These are phyloP conservation scores for Hoplias malabaricus DNA, from an alignment of 2,113 vertebrate species.

Conservation along the genomic window DNA sequence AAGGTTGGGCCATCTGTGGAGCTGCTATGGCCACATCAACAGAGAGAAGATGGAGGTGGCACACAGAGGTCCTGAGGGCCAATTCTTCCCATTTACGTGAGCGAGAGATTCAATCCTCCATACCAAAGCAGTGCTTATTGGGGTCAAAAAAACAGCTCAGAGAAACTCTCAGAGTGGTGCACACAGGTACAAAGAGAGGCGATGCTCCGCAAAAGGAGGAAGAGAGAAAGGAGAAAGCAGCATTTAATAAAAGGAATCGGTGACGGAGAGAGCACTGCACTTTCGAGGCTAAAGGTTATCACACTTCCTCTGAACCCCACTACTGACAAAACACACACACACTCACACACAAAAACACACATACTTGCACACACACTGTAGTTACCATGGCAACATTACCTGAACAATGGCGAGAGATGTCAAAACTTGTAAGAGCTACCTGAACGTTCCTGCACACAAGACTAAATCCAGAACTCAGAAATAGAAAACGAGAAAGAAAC, in stretches of 20 bases:
- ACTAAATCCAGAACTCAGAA: conserved; percentile 17
- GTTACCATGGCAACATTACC: conserved; percentile 40
- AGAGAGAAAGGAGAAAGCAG: conserved; percentile 21
- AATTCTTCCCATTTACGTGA: conserved; percentile 42
- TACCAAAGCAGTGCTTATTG: conserved; percentile 34
- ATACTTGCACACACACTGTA: conserved; percentile 1
- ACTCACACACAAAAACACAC: background rate
- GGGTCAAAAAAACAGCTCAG: conserved; percentile 33
- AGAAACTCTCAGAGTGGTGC: conserved; percentile 14
- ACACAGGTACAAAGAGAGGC: background rate
- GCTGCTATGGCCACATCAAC: background rate
- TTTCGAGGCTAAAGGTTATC: conserved; percentile 44
- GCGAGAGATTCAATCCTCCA: conserved; percentile 41
- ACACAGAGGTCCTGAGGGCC: conserved; percentile 13
- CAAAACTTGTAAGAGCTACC: conserved; percentile 38
- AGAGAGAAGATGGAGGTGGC: conserved; percentile 29
- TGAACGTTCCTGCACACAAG: conserved; percentile 22
- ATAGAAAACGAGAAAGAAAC: conserved; percentile 8
- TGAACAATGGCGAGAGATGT: conserved; percentile 28
- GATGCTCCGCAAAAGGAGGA: background rate
- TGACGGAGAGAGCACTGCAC: conserved; percentile 36
- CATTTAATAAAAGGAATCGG: conserved; percentile 45
- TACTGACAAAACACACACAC: conserved; percentile 16
- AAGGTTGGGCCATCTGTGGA: background rate
- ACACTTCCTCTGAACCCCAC: conserved; percentile 41